Base-by-base conservation (phyloP, 2,888 invertebrate species). In the Patella ulyssiponensis region DNA sequence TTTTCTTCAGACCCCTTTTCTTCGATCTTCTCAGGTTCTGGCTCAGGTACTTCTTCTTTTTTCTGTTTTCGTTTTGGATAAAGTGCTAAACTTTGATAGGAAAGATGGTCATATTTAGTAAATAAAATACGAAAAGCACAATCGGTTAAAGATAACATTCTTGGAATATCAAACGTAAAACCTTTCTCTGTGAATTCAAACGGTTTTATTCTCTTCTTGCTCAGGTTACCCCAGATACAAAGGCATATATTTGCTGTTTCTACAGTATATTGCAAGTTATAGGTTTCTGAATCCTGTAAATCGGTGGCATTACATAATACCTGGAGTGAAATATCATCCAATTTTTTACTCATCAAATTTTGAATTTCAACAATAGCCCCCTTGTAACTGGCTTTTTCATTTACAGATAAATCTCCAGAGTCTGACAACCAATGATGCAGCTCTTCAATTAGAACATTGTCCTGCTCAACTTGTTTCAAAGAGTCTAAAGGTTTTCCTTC, bases 171-270 rank as follows among this genome's bases (percentile, higher is more conserved):
- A 87, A 92, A 92, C n/a, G 85, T 85, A 80, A 91, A 86, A 11
- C 88, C 88, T 52, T 82, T 82, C 78, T 89, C 88, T 15, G 81
- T 74, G 81, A 91, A 92, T 83, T 90, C 90, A 86, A 86, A 89
- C 2, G 83, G 83, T 80, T 90, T 91, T 71, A 91, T 89, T 77
- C 92, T 91, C 83, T 91, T 92, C 82, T 91, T 92, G 80, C 89
- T 88, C 15, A 92, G 86, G 81, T 92, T 92, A 53, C 91, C 92
- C 92, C 92, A 92, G 54, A 90, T 80, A 82, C 91, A 91, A 23
- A 92, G 84, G 70, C 84, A 86, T 51, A 91, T 87, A 44, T 85
- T 80, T 51, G 86, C 83, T 82, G 89, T 89, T 75, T 84, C 82
- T 52, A 86, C 84, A 20, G 84, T 79, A 78, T 86, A 86, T 79